Evolutionary conservation across 2,797 vertebrate species (phyloP), one percentile per base, ranked within the genome.

Genomic region (Cossypha heuglini): DNA sequence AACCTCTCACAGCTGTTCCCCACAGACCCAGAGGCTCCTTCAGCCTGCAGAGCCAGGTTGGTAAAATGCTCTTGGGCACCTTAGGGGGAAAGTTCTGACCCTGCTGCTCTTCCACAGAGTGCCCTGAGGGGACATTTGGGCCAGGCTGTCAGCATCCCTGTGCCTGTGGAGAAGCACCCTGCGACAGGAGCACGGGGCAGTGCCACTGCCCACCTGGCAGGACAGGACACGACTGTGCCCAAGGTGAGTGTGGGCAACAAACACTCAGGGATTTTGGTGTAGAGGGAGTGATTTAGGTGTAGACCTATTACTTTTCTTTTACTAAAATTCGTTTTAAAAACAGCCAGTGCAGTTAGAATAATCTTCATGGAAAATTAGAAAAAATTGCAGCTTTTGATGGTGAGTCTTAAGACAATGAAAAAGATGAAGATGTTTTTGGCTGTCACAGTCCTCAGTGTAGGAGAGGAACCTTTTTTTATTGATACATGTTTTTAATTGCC

Each of bases 131-230:
- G 31, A 98, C 24, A 3, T 99, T 99, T 15, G 99, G 99, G 25
- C 69, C 87, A 1, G 98, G 98, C 95, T 99, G 99, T 31, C 79
- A 83, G 4, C 97, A 89, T 45, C 31, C 97, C 51, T 99, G 99
- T 95, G 95, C 98, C 95, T 99, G 99, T 45, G 93, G 95, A 1
- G 98, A 98, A 1, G 98, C 98, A 0, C 95, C 98, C 7, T 99
- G 99, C 43, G 98, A 99, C 92, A 89, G 37, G 21, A 94, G 97
- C 91, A 98, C 96, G 0, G 99, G 99, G 25, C 97, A 95, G 25
- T 99, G 99, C 90, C 91, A 63, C 68, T 99, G 99, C 93, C 98
- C 96, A 0, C 96, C 98, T 0, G 99, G 99, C 54, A 98, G 96
- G 64, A 98, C 95, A 0, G 99, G 99, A 37, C 72, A 93, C 0